A percentile compares a stretch with the other conserved stretches of the same genome.
Evolutionary conservation across 2,888 invertebrate species (phyloP).

Genomic region (Thymelicus lineola): DNA sequence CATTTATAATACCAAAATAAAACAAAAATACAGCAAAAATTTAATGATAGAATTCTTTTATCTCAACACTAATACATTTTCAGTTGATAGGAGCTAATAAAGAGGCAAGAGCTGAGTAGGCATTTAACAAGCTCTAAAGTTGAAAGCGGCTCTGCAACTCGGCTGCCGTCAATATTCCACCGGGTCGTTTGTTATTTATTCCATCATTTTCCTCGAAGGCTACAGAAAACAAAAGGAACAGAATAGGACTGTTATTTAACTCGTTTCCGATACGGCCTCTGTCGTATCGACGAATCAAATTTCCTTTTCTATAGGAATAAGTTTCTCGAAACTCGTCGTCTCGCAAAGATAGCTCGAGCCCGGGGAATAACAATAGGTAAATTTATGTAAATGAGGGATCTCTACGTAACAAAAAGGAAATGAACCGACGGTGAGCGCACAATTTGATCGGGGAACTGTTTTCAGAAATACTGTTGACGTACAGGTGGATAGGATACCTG

Average conservation of each 20-base stretch:
- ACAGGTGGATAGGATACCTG: slow-evolving; percentile 23
- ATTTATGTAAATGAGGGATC: slow-evolving; percentile 81
- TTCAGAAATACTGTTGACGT: slow-evolving; percentile 61
- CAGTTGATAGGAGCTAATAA: neutral
- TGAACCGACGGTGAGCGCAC: slow-evolving; percentile 67
- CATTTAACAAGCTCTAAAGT: slow-evolving; percentile 29
- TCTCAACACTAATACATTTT: neutral
- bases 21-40: neutral
- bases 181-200: slow-evolving; percentile 71
- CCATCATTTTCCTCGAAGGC: slow-evolving; percentile 67
- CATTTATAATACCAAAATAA: no score
- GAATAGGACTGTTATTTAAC: slow-evolving; percentile 80
- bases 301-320: slow-evolving; percentile 65
- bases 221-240: slow-evolving; percentile 60
- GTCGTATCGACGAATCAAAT: slow-evolving; percentile 78
- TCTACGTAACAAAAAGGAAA: slow-evolving; percentile 81
- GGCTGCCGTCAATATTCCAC: slow-evolving; percentile 73
- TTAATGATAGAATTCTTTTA: neutral
- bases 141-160: slow-evolving; percentile 16
- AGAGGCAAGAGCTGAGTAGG: slow-evolving; percentile 17
- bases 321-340: slow-evolving; percentile 62
- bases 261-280: slow-evolving; percentile 82
- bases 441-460: slow-evolving; percentile 68
- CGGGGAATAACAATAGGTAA: slow-evolving; percentile 80
- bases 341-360: slow-evolving; percentile 63